Base-by-base conservation (phyloP, 2,888 invertebrate genomes). In the Ceramica pisi region DNA sequence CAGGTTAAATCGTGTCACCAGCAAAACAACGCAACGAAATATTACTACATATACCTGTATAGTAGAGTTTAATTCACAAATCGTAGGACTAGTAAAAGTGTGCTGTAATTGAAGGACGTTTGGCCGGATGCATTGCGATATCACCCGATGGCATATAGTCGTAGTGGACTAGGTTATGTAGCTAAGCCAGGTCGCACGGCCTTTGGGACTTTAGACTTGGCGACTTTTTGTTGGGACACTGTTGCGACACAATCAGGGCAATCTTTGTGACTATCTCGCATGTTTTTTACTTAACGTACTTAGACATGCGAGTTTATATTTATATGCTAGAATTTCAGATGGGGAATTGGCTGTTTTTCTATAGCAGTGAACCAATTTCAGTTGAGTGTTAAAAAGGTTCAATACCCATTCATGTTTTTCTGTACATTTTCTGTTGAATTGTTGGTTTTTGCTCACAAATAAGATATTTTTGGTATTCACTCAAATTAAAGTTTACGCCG, bases 61-160 rank as follows among this genome's bases (percentile, higher is more conserved):
- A 64, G 63, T 64, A 63, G 56, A 57, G 55, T 80, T 78, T 76
- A 73, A 87, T 87, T 85, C 87, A 82, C 78, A 76, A 81, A 79
- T 77, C 67, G 77, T 65, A 71, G 61, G 69, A 62, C 60, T 83
- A 86, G 90, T 90, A 89, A 90, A 89, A 88, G 90, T 90, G 64
- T 80, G 71, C 73, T 77, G 83, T 89, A 83, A 87, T 87, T 86
- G 89, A 90, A 90, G 90, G 90, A 87, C 90, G 78, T 63, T 51
- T 67, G 85, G 79, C 87, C 90, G 90, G 90, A 90, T 89, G 84
- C 68, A 74, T 87, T 87, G 88, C 89, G 79, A 86, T 80, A 88
- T 68, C 59, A 67, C 63, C 61, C 55, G 77, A 69, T 81, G 81
- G 51, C 56, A 69, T 73, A 56, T 68, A 77, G 63, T 72, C 44